These are phyloP conservation scores for Pseudopipra pipra DNA, from an alignment of 2,113 vertebrate genomes.

Conservation along the genomic window DNA sequence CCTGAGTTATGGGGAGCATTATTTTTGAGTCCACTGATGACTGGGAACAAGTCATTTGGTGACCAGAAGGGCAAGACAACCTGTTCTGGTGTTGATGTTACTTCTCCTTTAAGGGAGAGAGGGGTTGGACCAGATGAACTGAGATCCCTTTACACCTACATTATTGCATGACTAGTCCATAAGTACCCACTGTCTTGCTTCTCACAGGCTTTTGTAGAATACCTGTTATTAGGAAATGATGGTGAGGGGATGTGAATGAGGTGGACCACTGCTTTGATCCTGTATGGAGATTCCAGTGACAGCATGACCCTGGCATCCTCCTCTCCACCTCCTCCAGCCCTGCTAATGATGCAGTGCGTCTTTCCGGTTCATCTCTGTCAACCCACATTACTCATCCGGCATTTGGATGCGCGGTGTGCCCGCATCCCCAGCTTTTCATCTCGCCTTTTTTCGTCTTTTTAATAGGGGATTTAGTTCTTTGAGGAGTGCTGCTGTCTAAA, in stretches of 20 bases:
- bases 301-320: conserved; percentile 18
- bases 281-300: neutral
- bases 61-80: neutral
- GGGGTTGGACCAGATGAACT: neutral
- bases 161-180: neutral
- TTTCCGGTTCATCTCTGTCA: neutral
- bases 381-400: neutral
- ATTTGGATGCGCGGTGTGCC: neutral
- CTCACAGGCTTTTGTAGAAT: neutral
- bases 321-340: neutral
- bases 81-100: neutral
- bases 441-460: neutral
- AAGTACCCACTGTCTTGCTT: neutral
- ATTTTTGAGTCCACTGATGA: neutral
- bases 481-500: conserved; percentile 7
- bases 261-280: conserved; percentile 32
- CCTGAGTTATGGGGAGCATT: neutral
- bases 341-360: neutral
- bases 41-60: neutral
- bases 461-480: neutral
- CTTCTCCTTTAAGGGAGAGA: neutral
- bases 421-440: neutral
- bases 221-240: neutral
- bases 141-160: conserved; percentile 3
- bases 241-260: neutral